Percentiles rank a stretch among this genome's conserved stretches.
Evolutionary conservation across 2,888 invertebrate genomes (phyloP).

Genomic region (Rhaphigaster nebulosa): DNA sequence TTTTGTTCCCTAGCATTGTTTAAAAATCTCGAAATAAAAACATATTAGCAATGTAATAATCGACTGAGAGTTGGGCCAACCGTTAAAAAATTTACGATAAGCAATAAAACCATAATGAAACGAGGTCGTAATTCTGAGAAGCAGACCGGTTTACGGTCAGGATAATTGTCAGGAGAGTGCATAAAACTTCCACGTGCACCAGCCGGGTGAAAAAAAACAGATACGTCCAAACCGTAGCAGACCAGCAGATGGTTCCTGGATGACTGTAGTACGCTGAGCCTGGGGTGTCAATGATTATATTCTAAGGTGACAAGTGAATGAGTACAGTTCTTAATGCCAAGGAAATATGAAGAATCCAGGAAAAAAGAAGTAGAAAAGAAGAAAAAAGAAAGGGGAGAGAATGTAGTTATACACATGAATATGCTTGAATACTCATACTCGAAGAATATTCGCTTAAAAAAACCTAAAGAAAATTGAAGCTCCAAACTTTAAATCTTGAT

Average conservation of each 20-base stretch:
- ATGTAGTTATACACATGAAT: too few species aligned
- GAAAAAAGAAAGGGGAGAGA: too few species aligned
- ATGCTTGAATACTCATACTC: too few species aligned
- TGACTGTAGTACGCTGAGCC: neutral
- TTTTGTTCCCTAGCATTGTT: neutral
- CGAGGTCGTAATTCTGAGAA: conserved; percentile 14
- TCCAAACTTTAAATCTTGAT: too few species aligned
- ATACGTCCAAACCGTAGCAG: neutral
- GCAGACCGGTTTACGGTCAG: conserved; percentile 27
- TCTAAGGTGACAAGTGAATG: neutral
- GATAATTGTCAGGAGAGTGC: conserved; percentile 2
- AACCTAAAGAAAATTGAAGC: too few species aligned
- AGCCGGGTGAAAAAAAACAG: neutral
- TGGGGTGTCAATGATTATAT: neutral
- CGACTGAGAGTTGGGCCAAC: neutral
- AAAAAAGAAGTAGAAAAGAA: too few species aligned
- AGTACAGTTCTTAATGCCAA: neutral
- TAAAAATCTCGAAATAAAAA: neutral
- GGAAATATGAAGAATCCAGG: neutral
- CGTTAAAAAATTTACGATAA: conserved; percentile 43
- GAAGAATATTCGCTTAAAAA: too few species aligned
- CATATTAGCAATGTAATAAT: conserved; percentile 25
- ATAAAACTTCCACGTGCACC: conserved; percentile 6
- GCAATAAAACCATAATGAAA: neutral
- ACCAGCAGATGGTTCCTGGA: neutral